phyloP scores from a whole-genome alignment of 2,888 invertebrate species.

The Acleris literana region DNA sequence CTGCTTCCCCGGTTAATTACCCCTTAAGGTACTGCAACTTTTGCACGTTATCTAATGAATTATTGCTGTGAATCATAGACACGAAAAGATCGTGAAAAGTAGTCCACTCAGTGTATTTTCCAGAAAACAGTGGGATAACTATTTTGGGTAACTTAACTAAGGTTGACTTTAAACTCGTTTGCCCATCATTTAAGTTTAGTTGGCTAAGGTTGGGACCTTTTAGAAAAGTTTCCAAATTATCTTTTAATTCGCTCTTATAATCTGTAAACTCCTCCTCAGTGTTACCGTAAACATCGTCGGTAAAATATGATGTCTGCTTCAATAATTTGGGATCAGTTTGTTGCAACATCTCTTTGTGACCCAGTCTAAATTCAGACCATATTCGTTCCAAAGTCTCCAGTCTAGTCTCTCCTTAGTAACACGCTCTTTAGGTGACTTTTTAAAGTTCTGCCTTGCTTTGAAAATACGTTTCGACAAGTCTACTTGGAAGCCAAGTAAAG shows the following conservation, averaged over 20 bases:
- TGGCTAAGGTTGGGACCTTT: too few relatives aligned
- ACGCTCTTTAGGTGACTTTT: conserved; percentile 26
- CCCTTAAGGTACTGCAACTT: background rate
- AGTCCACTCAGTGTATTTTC: conserved; percentile 8
- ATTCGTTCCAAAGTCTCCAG: conserved; percentile 20
- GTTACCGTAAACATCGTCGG: background rate
- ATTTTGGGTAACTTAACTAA: conserved; percentile 10
- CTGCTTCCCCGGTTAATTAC: background rate
- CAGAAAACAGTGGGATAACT: conserved; percentile 3
- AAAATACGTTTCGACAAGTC: conserved; percentile 2
- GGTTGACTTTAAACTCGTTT: background rate
- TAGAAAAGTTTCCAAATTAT: background rate
- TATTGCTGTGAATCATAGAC: background rate
- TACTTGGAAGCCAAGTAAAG: background rate
- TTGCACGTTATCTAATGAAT: background rate
- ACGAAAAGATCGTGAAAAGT: conserved; percentile 5
- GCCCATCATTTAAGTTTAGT: too few relatives aligned
- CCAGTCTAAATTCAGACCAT: conserved; percentile 16
- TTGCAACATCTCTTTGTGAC: conserved; percentile 8
- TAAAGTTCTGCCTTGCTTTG: conserved; percentile 17
- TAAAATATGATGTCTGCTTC: conserved; percentile 1
- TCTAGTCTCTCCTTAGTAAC: conserved; percentile 16
- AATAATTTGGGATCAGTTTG: conserved; percentile 3
- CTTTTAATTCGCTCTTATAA: conserved; percentile 6
- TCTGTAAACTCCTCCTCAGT: conserved; percentile 6